Conservation (phyloP, 2,888 invertebrate species). For the Dicranocentrus wangi region DNA sequence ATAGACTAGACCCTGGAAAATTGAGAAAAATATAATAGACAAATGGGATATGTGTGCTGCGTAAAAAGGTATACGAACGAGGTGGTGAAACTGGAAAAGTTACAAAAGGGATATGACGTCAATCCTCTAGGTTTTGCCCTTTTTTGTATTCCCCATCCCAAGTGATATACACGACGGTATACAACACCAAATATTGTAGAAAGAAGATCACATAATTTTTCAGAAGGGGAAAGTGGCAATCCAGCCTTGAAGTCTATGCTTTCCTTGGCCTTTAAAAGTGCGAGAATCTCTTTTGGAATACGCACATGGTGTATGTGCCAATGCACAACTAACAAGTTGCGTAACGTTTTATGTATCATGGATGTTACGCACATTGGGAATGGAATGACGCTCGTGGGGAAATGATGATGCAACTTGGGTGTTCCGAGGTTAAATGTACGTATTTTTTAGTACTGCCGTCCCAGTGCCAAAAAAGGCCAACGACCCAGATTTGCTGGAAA, state of each 20-base stretch:
- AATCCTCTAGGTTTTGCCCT: slow-evolving; percentile 3
- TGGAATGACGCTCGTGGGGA: too few relatives aligned
- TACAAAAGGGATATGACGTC: slow-evolving; percentile 56
- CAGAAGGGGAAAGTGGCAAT: neutral
- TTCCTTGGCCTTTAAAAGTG: slow-evolving; percentile 46
- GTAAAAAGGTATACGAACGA: too few relatives aligned
- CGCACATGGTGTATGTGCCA: slow-evolving; percentile 1
- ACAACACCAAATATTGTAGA: too few relatives aligned
- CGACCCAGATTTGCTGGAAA: slow-evolving; percentile 34
- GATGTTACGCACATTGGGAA: too few relatives aligned
- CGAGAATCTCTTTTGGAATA: slow-evolving; percentile 18
- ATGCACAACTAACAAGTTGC: too few relatives aligned
- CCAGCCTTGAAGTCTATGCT: slow-evolving; percentile 20
- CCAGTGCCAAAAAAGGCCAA: slow-evolving; percentile 41
- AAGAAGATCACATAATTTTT: slow-evolving; percentile 30
- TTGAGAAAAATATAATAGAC: neutral
- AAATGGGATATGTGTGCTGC: neutral
- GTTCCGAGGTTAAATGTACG: too few relatives aligned
- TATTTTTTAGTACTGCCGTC: too few relatives aligned
- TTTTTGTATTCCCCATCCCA: neutral
- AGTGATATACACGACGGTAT: neutral
- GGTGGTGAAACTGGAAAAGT: too few relatives aligned
- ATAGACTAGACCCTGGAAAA: too few relatives aligned
- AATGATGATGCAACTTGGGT: too few relatives aligned
- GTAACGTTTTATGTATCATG: too few relatives aligned